Evolutionary conservation across 1,140 invertebrate species (phyloP), one percentile per base, ranked within the genome.

Genomic region (Chironomus tepperi): DNA sequence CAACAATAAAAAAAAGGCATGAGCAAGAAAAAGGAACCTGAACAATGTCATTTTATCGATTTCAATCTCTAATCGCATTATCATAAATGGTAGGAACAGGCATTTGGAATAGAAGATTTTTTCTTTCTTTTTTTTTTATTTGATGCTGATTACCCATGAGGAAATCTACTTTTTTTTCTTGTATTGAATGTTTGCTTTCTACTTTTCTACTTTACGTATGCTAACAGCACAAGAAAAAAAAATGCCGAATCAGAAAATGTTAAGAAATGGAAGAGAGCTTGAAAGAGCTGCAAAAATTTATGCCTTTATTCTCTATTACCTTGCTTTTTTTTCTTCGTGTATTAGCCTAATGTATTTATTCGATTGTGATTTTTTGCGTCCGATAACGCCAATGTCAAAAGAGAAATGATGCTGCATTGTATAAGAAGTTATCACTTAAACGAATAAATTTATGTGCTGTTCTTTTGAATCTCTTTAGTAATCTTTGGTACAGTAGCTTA

Each of bases 31-130:
- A 34, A 57, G 7, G 47, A n/a, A 67, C 7, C n/a, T 67, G 7
- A 7, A 70, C n/a, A n/a, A 57, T 57, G 65, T 9, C 65, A 70
- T 18, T 70, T 70, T 70, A 57, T 57, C 47, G 47, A 57, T 57
- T 57, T 57, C 47, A 21, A 70, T 70, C 65, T 70, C 65, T 70
- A 70, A 70, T 70, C 65, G 65, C 65, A 70, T 70, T 70, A 70
- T 19, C 16, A 16, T 70, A 70, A 70, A 70, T 21, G 65, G 19
- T 70, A 19, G 16, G 65, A 70, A 70, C 19, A 57, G n/a, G 16
- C n/a, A 19, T 70, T 21, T 70, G 9, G n/a, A 67, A 10, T 67
- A 18, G 7, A 67, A 67, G 18, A n/a, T n/a, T 67, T 21, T 57
- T 7, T 12, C 8, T 57, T 7, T 12, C 8, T 57, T 7, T 57